phyloP scores from a whole-genome alignment of 1,140 invertebrate species.

The Hyles euphorbiae region DNA sequence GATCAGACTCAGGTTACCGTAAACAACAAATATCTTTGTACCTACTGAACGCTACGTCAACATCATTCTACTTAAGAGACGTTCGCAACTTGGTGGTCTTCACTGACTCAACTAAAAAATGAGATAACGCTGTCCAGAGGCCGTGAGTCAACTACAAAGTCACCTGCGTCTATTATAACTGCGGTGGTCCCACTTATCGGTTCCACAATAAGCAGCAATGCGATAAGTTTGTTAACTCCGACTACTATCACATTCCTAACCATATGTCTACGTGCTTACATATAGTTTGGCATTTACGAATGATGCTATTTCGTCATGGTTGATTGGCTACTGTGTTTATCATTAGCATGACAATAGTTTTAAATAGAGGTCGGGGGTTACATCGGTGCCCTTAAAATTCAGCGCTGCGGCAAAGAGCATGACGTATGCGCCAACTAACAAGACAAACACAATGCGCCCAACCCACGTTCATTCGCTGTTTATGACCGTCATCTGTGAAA shows the following conservation, averaged over 20 bases:
- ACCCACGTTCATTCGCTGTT: constrained; percentile 52
- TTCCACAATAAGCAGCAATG: constrained; percentile 8
- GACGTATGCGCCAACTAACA: constrained; percentile 28
- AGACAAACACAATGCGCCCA: constrained; percentile 51
- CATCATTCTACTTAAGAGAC: constrained; percentile 20
- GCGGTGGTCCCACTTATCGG: constrained; percentile 16
- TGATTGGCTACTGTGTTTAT: constrained; percentile 33
- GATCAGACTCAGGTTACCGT: constrained; percentile 40
- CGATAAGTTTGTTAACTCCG: constrained; percentile 3
- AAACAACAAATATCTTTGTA: constrained; percentile 29
- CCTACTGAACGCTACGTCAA: constrained; percentile 6
- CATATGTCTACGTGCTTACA: background rate
- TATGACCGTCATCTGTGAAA: constrained; percentile 43
- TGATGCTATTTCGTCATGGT: constrained; percentile 27
- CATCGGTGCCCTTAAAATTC: constrained; percentile 50
- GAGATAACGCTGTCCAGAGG: constrained; percentile 21
- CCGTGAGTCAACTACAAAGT: constrained; percentile 18
- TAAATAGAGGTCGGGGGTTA: constrained; percentile 55
- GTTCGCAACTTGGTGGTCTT: constrained; percentile 27
- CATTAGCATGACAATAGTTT: constrained; percentile 58
- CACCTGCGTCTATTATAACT: constrained; percentile 9
- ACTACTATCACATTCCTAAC: too few relatives aligned
- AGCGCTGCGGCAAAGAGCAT: constrained; percentile 25
- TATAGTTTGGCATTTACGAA: background rate
- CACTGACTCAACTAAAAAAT: constrained; percentile 20